phyloP scores from a whole-genome alignment of 1,140 invertebrate genomes.

The Bombus superbus region DNA sequence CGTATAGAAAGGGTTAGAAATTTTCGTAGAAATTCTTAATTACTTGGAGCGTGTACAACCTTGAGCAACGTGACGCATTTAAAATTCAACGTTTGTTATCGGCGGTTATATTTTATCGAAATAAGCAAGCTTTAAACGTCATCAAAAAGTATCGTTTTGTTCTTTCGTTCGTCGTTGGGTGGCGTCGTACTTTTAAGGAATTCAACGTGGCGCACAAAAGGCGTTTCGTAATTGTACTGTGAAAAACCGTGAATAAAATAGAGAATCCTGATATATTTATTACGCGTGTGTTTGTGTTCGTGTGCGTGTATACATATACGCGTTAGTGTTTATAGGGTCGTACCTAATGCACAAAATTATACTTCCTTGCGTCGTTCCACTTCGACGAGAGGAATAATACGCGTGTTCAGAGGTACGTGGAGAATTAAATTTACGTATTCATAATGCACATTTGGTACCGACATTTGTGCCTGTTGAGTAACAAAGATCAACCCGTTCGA shows the following conservation, averaged over 20 bases:
- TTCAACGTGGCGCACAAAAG: constrained; percentile 47
- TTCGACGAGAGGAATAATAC: constrained; percentile 10
- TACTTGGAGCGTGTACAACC: constrained; percentile 4
- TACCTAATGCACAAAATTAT: constrained; percentile 45
- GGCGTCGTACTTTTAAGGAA: neutral
- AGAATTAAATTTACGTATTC: constrained; percentile 37
- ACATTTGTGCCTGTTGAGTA: constrained; percentile 22
- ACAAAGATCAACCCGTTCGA: constrained; percentile 33
- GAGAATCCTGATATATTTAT: constrained; percentile 27
- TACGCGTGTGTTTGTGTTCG: neutral
- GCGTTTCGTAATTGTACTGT: constrained; percentile 41
- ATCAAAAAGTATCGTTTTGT: neutral
- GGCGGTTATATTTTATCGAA: neutral
- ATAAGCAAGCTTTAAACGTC: neutral
- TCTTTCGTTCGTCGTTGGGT: neutral
- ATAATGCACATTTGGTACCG: constrained; percentile 55
- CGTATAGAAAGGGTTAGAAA: constrained; percentile 33
- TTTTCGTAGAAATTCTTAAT: constrained; percentile 41
- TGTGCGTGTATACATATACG: neutral
- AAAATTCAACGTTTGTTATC: neutral
- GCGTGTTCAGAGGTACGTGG: constrained; percentile 31
- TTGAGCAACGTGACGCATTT: neutral
- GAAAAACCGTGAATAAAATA: constrained; percentile 45
- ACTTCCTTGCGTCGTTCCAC: constrained; percentile 4
- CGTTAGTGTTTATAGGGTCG: constrained; percentile 11